A percentile compares a stretch with the other conserved stretches of the same genome.
Evolutionary conservation across 2,113 vertebrate genomes (phyloP).

Genomic region (Oxyruncus cristatus): DNA sequence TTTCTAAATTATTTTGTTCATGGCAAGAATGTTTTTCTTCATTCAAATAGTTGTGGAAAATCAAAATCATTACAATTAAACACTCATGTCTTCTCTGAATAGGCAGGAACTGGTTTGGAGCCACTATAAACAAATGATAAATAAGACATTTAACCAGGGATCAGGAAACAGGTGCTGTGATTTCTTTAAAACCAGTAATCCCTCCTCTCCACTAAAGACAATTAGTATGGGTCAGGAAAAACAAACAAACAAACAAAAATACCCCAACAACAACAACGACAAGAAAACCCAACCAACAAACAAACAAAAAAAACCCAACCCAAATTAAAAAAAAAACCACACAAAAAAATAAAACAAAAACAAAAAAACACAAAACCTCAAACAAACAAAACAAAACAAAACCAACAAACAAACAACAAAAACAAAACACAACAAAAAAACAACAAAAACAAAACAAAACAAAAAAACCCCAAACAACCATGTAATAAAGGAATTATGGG

Average conservation of each 20-base stretch:
- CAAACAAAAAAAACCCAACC: too few species aligned
- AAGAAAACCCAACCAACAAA: too few species aligned
- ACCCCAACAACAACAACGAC: too few species aligned
- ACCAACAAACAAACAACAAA: too few species aligned
- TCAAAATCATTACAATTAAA: background rate
- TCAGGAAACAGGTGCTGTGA: background rate
- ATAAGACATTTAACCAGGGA: background rate
- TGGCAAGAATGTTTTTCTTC: background rate
- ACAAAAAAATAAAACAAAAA: too few species aligned
- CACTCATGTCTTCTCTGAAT: background rate
- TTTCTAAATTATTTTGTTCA: background rate
- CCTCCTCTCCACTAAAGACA: background rate
- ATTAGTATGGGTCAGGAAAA: background rate
- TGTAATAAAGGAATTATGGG: background rate
- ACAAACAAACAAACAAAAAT: too few species aligned
- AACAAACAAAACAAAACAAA: too few species aligned
- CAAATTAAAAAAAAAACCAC: too few species aligned
- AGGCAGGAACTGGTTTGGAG: background rate
- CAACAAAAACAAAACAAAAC: background rate
- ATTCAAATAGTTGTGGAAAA: background rate
- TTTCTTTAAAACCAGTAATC: background rate
- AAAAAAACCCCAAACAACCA: background rate
- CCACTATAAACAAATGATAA: background rate
- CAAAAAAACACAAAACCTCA: too few species aligned
- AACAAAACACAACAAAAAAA: too few species aligned